Percentiles rank a stretch among this genome's conserved stretches.
These are phyloP conservation scores for Eurois occulta DNA, from an alignment of 2,888 invertebrate genomes.

Conservation along the genomic window DNA sequence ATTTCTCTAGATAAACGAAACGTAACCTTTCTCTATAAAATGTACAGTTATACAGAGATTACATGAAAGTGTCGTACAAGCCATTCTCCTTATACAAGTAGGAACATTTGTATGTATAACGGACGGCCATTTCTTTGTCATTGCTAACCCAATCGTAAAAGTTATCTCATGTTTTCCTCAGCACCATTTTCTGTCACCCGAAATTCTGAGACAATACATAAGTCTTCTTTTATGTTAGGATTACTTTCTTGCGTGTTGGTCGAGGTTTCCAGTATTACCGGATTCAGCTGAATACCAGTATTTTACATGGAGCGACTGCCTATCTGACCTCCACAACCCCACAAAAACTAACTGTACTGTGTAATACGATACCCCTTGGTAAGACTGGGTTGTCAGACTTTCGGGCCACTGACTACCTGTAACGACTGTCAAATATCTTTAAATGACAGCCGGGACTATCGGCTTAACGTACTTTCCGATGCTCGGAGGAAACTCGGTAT, in stretches of 20 bases:
- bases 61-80: not conserved
- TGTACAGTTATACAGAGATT: not conserved
- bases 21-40: not conserved
- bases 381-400: too few relatives aligned
- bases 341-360: too few relatives aligned
- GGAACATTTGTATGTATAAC: slow-evolving; percentile 6
- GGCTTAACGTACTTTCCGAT: too few relatives aligned
- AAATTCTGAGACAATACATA: slow-evolving; percentile 2
- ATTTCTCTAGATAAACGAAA: not conserved
- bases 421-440: too few relatives aligned
- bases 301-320: not conserved
- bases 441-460: too few relatives aligned
- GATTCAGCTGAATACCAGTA: not conserved
- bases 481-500: too few relatives aligned
- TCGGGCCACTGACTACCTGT: too few relatives aligned
- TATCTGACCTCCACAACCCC: too few relatives aligned
- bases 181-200: not conserved
- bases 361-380: too few relatives aligned
- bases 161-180: slow-evolving; percentile 12
- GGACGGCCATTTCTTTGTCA: slow-evolving; percentile 1
- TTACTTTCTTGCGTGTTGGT: not conserved
- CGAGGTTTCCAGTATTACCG: not conserved
- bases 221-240: not conserved
- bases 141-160: slow-evolving; percentile 37
- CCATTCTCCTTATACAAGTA: slow-evolving; percentile 6